Base-by-base conservation (phyloP, 1,140 invertebrate genomes). In the Tetramorium alpestre region DNA sequence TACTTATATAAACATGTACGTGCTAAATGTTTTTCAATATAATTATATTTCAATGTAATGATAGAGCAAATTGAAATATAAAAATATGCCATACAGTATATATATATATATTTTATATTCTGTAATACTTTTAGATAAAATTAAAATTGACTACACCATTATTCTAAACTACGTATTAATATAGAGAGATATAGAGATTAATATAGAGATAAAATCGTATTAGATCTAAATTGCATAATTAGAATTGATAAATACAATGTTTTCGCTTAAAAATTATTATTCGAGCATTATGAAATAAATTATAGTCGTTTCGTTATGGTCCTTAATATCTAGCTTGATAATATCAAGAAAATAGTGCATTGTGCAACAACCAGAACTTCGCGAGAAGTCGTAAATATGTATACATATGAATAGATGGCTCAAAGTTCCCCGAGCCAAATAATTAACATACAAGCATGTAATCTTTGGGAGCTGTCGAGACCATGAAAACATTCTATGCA, bases 401-500 rank as follows among this genome's bases (percentile, higher is more conserved):
- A 75, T 16, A 75, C 28, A 75, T 54, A 51, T 22, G n/a, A 75
- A 75, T 41, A 41, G 33, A 54, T 3, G n/a, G 7, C 8, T n/a
- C 33, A 58, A 58, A 58, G 33, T 75, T 38, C 13, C 25, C 3
- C 33, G 7, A 10, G 28, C 10, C 16, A 54, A 58, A 38, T 75
- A 75, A 75, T 75, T 75, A 75, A 58, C 51, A 25, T 56, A 38
- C 33, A 25, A 38, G n/a, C n/a, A 25, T 75, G n/a, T 76, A 60
- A 76, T 76, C 13, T 76, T 73, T 41, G 22, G 2, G 22, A 44
- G 16, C 51, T 44, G 72, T 41, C 33, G 54, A 33, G 33, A 75
- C 33, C 5, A 56, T 22, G n/a, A 25, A 76, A 28, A 76, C 51
- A 72, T 72, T 49, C 22, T 72, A 33, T 18, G 22, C 54, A 60